Base-by-base conservation (phyloP, 1,140 invertebrate genomes). In the Pseudomyrmex pallidus region DNA sequence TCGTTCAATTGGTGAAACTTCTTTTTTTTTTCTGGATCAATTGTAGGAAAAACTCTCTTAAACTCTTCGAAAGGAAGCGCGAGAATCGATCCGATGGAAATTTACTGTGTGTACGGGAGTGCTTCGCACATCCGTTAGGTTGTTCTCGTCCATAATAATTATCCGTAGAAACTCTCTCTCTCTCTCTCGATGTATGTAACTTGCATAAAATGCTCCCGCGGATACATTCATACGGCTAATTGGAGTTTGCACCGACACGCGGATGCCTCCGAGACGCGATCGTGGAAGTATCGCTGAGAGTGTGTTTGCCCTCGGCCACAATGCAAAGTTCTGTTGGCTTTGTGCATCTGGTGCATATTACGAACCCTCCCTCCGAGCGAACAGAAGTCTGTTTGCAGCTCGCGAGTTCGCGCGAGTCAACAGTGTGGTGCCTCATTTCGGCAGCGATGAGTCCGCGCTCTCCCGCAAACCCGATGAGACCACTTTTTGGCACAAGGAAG, bases 291-390 rank as follows among this genome's bases (percentile, higher is more conserved):
- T 9, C 7, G 8, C 20, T 12, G 10, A 48, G 46, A 50, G 17
- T 50, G 12, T 67, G 10, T 67, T 67, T 67, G 46, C 64, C 2
- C 46, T 2, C 46, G 12, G 44, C 17, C 64, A 67, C 46, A 50
- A 66, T 48, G 44, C 17, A 2, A 20, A 67, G 64, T 48, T 48
- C 17, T 67, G 64, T 50, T 46, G 46, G 12, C 2, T n/a, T 44
- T 73, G 35, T 35, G 56, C 78, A 74, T 83, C 62, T 85, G 84
- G 68, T 61, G 70, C 56, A 67, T 83, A 85, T 83, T 85, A 85
- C 54, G 22, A 72, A 20, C 46, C 5, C 25, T 35, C 1, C 35
- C 5, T 35, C 35, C 35, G 35, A 35, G 35, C 35, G 35, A 35
- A 35, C 46, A 68, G 70, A 74, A 83, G 67, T 54, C 17, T 54